phyloP scores from a whole-genome alignment of 2,113 vertebrate genomes.

The Equus quagga region DNA sequence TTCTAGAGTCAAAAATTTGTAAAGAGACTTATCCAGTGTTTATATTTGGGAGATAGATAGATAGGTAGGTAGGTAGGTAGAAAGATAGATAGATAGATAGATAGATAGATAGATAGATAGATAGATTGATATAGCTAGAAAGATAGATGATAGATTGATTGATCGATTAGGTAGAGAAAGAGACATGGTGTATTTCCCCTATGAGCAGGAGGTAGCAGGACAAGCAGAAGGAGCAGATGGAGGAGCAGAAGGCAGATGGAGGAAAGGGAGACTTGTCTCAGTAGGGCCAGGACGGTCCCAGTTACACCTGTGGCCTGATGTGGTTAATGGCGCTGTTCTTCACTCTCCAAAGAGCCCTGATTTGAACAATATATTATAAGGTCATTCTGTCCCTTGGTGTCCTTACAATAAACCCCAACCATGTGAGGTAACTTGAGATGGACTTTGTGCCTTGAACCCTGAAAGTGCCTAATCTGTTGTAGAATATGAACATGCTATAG shows the following conservation, averaged over 20 bases:
- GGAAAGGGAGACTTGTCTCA: not conserved
- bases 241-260: not conserved
- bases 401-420: not conserved
- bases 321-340: not conserved
- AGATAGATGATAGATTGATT: not conserved
- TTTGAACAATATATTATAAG: not conserved
- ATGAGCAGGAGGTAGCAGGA: not conserved
- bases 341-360: not conserved
- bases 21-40: not conserved
- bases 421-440: not conserved
- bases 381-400: not conserved
- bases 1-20: not conserved
- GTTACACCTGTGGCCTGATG: fast-evolving
- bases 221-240: not conserved
- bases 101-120: not conserved
- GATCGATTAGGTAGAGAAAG: not conserved
- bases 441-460: no score
- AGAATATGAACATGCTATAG: fast-evolving
- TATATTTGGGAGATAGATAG: not conserved
- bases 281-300: fast-evolving
- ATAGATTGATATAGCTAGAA: not conserved
- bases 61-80: no score
- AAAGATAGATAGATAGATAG: not conserved
- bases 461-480: fast-evolving
- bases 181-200: not conserved